Evolutionary conservation across 2,888 invertebrate species (phyloP), one percentile per base, ranked within the genome.

Genomic region (Agrilus mali): DNA sequence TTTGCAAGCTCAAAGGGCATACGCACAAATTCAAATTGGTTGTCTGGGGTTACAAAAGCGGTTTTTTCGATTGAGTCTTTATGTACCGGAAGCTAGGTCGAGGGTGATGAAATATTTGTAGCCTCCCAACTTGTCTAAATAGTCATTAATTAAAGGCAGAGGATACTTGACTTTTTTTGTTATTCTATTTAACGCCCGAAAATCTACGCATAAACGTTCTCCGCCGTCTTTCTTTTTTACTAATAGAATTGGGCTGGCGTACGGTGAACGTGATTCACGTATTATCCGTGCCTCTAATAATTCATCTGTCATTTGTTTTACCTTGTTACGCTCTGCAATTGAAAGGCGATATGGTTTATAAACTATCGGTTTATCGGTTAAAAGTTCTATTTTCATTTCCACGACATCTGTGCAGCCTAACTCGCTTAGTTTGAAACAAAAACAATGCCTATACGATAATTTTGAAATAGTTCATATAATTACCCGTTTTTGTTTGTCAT

Each of bases 1-100:
- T 48, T 50, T 10, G 47, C 44, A 37, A 48, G 45, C 3, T 43
- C 50, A 40, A 51, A 47, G 20, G 51, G 49, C 45, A 50, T 47
- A 13, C 44, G 33, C 12, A 36, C 44, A 22, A 47, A 51, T 38
- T 48, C 49, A 12, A n/a, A n/a, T n/a, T n/a, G n/a, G n/a, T n/a
- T n/a, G n/a, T n/a, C n/a, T n/a, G n/a, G n/a, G n/a, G n/a, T 20
- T 20, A 50, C 33, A 32, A 46, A 48, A 8, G 46, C 48, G 32
- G 44, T 41, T 15, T 49, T 39, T 43, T 49, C 40, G 40, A 32
- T 40, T 16, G 42, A 45, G 22, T 40, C 39, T 16, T 46, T 31
- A 15, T 41, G 32, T 13, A 49, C 42, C 12, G 36, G 49, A 16
- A 17, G 45, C 46, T 43, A 49, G 45, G 33, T 47, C 47, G 7